Evolutionary conservation across 2,797 vertebrate species (phyloP).

Genomic region (Naso thynnoides): DNA sequence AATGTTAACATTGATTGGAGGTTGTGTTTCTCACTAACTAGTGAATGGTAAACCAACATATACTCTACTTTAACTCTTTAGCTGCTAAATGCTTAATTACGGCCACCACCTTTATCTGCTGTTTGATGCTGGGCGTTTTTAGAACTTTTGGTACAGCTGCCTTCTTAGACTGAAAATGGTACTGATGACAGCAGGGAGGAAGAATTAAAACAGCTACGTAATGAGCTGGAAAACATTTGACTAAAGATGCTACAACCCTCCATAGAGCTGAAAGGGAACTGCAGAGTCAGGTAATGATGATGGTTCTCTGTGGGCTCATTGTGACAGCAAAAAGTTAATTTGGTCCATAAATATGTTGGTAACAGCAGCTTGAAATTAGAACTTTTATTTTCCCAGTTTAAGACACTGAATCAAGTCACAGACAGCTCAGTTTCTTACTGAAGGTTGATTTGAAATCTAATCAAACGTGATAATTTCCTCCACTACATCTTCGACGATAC

Average conservation of each 20-base stretch:
- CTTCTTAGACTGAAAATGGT: neutral
- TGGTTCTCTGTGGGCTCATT: neutral
- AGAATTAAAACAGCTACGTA: neutral
- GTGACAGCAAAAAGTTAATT: neutral
- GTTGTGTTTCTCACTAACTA: too few species aligned
- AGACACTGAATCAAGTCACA: neutral
- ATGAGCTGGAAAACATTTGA: neutral
- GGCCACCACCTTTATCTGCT: neutral
- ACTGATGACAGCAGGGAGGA: neutral
- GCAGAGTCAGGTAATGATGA: neutral
- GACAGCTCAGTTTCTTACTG: neutral
- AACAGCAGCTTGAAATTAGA: neutral
- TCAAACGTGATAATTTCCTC: neutral
- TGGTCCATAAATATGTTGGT: constrained; percentile 3
- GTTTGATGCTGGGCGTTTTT: neutral
- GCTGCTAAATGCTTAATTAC: neutral
- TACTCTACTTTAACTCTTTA: neutral
- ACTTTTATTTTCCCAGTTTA: neutral
- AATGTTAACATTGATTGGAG: neutral
- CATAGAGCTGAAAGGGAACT: neutral
- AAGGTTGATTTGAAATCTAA: constrained; percentile 16
- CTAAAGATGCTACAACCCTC: neutral
- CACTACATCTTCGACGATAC: neutral
- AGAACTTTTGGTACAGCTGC: neutral
- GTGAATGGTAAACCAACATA: neutral